Percentiles rank a stretch among this genome's conserved stretches.
Evolutionary conservation across 2,797 vertebrate species (phyloP).

Genomic region (Macropus fuliginosus): DNA sequence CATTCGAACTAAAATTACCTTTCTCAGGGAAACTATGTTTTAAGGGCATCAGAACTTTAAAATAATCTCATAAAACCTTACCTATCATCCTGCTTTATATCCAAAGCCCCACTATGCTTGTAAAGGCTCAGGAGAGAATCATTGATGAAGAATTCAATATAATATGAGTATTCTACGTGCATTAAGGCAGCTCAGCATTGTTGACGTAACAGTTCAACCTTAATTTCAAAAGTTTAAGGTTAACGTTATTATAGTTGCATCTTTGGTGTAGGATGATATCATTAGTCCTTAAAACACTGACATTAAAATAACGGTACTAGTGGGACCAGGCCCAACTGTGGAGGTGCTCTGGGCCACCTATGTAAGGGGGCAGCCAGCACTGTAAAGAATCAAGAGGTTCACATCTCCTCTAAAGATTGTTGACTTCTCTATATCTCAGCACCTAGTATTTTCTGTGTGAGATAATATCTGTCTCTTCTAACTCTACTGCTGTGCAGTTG

Average conservation of each 20-base stretch:
- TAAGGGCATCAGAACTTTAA: background rate
- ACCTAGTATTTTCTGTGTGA: background rate
- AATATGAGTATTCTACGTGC: background rate
- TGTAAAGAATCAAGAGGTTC: background rate
- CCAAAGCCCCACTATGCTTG: background rate
- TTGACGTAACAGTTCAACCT: background rate
- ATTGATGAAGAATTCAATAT: background rate
- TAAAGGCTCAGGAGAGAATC: background rate
- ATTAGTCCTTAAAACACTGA: background rate
- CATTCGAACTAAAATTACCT: background rate
- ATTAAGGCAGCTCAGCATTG: background rate
- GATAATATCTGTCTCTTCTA: background rate
- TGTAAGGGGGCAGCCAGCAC: background rate
- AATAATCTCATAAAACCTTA: background rate
- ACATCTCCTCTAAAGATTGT: background rate
- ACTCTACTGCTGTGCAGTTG: background rate
- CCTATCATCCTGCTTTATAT: background rate
- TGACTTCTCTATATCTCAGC: background rate
- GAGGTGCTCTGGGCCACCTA: background rate
- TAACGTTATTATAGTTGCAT: background rate
- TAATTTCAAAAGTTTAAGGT: background rate
- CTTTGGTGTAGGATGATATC: background rate
- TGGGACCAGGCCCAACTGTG: background rate
- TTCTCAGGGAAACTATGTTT: background rate
- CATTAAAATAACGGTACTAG: background rate